Evolutionary conservation across 92 coral and sea anemone species (phyloP), one percentile per base, ranked within the genome.

Genomic region (Paragorgia papillata): DNA sequence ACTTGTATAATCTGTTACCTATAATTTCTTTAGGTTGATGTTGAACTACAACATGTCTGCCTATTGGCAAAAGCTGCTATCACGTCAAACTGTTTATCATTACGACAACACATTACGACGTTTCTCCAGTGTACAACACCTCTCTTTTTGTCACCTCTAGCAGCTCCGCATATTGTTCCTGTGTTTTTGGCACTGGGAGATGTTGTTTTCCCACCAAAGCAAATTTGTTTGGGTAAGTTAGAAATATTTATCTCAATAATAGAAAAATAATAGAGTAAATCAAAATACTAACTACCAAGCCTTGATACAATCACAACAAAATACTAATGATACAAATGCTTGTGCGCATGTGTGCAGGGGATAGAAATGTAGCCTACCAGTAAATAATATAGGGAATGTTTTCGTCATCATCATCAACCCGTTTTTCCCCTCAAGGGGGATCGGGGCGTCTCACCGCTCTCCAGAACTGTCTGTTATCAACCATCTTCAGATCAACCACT

Each of bases 111-210:
- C 62, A 78, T 89, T 58, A 89, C 98, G 10, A 57, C 85, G 28
- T 70, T 83, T 31, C 76, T 89, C 17, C 85, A 84, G 51, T 85
- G 60, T 17, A 82, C 91, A 30, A 60, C 89, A 49, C 69, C 95
- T 0, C 55, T 94, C 35, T 84, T 91, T 57, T 58, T 60, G 71
- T 94, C 97, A 25, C 98, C 98, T 18, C 75, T 94, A 56, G 90
- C 97, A 41, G 92, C 98, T 9, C 86, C 95, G 3, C 73, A 70
- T 24, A 78, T 83, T 30, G 69, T 85, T 15, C 83, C 90, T 18
- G 80, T 86, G 28, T 70, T 94, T 51, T 54, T 91, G 69, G 88
- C 89, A 18, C 87, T 94, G 31, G 82, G 91, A 22, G 85, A 88
- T 28, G 82, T 83, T 63, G 90, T 86, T 37, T 89, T 90, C 75